Evolutionary conservation across 1,140 invertebrate species (phyloP), one percentile per base, ranked within the genome.

Genomic region (Drosophila erecta): DNA sequence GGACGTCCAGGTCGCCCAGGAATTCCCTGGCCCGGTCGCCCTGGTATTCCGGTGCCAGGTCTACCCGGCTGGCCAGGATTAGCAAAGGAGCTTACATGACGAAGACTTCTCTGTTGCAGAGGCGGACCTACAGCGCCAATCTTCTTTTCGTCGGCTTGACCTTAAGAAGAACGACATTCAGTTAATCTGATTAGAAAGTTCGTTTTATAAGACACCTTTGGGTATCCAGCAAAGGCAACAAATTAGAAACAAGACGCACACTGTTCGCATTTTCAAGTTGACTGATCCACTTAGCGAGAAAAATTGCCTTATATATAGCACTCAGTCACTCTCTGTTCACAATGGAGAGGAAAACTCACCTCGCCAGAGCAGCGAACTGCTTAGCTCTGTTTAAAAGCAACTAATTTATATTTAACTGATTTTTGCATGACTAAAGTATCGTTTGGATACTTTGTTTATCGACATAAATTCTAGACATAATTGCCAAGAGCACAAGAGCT

Each of bases 251-350:
- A 65, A 65, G n/a, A 8, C 20, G 62, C 22, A 38, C 3, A 65
- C 20, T 7, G 41, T 1, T 11, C 17, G 14, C 62, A 65, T 65
- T 24, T 7, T 27, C 6, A 14, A 38, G 43, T 47, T 30, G 4
- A 65, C 62, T 65, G 24, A 49, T 15, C 24, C 24, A 27, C 20
- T 15, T 2, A 7, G 43, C 11, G 15, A 14, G 10, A 11, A 7
- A 30, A 65, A 14, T 14, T 2, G 4, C 10, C 12, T 38, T 65
- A 65, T 38, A 61, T 64, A 61, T n/a, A 17, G n/a, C 20, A 12
- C 0, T 11, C n/a, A 0, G 8, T 30, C 24, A 40, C 7, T 53
- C 40, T 53, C 46, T 27, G 7, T 7, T n/a, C 12, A 35, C 30
- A 41, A 35, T 41, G 7, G n/a, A 56, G 20, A 57, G 41, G 6